Conservation (phyloP, 2,888 invertebrate genomes). For the Molorchus minor region DNA sequence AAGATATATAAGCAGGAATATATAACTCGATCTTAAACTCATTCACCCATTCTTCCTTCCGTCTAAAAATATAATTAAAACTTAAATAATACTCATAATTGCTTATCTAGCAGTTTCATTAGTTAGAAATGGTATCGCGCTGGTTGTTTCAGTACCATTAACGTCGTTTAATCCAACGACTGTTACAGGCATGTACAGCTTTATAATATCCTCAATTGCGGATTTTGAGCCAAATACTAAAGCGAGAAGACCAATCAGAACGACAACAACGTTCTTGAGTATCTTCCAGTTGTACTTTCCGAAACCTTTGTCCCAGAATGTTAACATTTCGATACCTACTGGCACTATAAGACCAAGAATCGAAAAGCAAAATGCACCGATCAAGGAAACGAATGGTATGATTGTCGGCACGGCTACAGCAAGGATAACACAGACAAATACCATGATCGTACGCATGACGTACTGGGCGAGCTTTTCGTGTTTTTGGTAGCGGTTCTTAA, state of each 20-base stretch:
- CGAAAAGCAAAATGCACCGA: conserved; percentile 94
- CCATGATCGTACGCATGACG: conserved; percentile 73
- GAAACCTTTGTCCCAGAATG: conserved; percentile 86
- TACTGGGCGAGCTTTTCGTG: conserved; percentile 79
- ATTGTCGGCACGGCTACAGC: conserved; percentile 90
- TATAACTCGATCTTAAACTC: too few relatives aligned
- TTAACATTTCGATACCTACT: conserved; percentile 83
- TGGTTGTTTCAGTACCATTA: not conserved
- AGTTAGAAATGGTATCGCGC: not conserved
- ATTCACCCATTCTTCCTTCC: too few relatives aligned
- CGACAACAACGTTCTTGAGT: conserved; percentile 80
- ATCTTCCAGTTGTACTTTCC: conserved; percentile 77
- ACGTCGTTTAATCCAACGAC: not conserved
- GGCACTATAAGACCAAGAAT: conserved; percentile 90
- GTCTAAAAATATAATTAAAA: too few relatives aligned
- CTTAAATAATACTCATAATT: too few relatives aligned
- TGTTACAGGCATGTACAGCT: conserved; percentile 29
- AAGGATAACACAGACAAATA: conserved; percentile 74
- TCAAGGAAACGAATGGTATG: conserved; percentile 88
- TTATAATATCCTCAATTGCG: conserved; percentile 70
- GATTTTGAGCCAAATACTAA: conserved; percentile 82
- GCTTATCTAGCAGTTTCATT: not conserved
- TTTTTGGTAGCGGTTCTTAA: conserved; percentile 73
- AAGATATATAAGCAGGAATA: too few relatives aligned
- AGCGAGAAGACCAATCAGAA: conserved; percentile 80